Evolutionary conservation across 2,113 vertebrate species (phyloP).

Genomic region (Calypte anna): DNA sequence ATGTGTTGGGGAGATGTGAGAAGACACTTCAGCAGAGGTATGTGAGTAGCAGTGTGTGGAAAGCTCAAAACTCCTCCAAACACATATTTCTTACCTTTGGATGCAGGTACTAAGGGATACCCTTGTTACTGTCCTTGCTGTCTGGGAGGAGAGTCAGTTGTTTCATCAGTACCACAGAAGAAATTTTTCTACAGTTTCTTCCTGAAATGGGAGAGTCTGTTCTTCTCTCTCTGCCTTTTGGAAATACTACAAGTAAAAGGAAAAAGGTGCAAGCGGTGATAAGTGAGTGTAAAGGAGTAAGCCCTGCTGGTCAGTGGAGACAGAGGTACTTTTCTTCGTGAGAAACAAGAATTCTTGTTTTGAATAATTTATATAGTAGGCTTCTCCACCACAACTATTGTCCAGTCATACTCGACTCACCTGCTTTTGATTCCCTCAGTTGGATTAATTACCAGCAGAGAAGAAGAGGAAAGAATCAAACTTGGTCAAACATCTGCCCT

Average conservation of each 20-base stretch:
- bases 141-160: not conserved
- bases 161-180: not conserved
- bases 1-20: fast-evolving
- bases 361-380: not conserved
- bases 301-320: not conserved
- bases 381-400: not conserved
- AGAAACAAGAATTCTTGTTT: not conserved
- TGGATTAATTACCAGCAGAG: not conserved
- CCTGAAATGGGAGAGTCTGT: not conserved
- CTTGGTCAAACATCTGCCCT: not conserved
- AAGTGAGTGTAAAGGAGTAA: not conserved
- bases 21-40: not conserved
- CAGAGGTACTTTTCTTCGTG: not conserved
- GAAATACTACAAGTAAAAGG: not conserved
- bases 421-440: not conserved
- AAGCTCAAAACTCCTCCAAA: not conserved
- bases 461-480: not conserved
- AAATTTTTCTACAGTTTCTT: not conserved
- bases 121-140: not conserved
- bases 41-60: not conserved
- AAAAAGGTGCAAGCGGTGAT: not conserved
- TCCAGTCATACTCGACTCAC: not conserved
- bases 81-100: not conserved
- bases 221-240: not conserved
- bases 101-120: not conserved